These are phyloP conservation scores for Drosophila lacertosa DNA, from an alignment of 1,140 invertebrate genomes.

Conservation along the genomic window DNA sequence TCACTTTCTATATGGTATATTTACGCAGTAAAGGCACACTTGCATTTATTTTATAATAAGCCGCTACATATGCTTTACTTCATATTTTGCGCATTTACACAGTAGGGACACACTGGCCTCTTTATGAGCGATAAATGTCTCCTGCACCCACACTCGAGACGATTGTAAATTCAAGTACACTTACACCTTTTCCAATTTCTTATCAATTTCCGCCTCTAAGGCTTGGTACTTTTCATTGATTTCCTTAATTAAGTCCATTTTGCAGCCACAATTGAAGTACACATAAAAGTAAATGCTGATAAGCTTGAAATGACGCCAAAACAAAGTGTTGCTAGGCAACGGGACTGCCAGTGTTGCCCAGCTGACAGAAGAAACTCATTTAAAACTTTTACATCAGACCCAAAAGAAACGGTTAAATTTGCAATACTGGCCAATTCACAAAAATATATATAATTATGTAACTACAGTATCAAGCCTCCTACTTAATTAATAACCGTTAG, in stretches of 20 bases:
- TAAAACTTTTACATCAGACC: not conserved
- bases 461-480: constrained; percentile 56
- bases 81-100: not conserved
- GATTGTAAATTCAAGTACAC: not conserved
- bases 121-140: not conserved
- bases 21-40: no score
- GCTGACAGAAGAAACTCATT: not conserved
- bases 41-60: no score
- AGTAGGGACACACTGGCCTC: not conserved
- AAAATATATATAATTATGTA: constrained; percentile 28
- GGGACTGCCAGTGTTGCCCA: constrained; percentile 1
- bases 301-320: constrained; percentile 16
- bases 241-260: constrained; percentile 80
- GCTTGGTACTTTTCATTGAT: constrained; percentile 80
- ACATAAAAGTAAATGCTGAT: constrained; percentile 29
- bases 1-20: no score
- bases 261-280: not conserved
- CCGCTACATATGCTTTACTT: constrained; percentile 7
- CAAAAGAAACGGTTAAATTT: constrained; percentile 4
- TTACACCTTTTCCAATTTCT: constrained; percentile 76
- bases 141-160: not conserved
- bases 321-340: constrained; percentile 59
- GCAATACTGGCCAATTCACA: constrained; percentile 34
- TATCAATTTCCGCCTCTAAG: constrained; percentile 74
- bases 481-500: constrained; percentile 32